These are phyloP conservation scores for Xestoiulus laeticollis DNA, from an alignment of 2,888 invertebrate species.

Conservation along the genomic window DNA sequence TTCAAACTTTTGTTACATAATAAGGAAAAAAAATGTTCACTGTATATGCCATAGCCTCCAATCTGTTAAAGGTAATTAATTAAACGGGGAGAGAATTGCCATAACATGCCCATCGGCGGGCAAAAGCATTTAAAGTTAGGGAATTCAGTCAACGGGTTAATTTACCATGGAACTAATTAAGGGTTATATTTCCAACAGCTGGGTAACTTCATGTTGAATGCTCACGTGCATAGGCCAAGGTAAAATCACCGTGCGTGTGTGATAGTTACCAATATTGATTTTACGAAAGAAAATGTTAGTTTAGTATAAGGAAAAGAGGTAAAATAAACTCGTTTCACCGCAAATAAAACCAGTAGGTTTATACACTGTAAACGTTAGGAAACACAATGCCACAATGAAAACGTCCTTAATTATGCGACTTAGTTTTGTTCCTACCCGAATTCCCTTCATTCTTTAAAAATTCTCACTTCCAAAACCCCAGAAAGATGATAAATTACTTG, in stretches of 20 bases:
- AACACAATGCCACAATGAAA: neutral
- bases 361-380: neutral
- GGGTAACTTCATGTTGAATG: neutral
- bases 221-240: constrained; percentile 15
- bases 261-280: neutral
- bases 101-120: constrained; percentile 5
- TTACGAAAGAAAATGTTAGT: neutral
- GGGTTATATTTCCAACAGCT: neutral
- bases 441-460: neutral
- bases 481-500: neutral
- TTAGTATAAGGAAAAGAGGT: neutral
- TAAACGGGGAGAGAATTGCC: neutral
- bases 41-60: constrained; percentile 2
- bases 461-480: neutral
- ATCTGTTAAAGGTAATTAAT: constrained; percentile 6
- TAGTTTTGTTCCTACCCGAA: neutral
- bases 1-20: neutral
- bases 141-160: constrained; percentile 3
- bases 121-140: neutral
- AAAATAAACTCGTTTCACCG: constrained; percentile 6
- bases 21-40: neutral
- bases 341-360: neutral
- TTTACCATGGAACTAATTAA: constrained; percentile 1
- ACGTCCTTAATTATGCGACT: neutral
- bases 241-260: neutral